Base-by-base conservation (phyloP, 1,140 invertebrate species). In the Formica selysi region DNA sequence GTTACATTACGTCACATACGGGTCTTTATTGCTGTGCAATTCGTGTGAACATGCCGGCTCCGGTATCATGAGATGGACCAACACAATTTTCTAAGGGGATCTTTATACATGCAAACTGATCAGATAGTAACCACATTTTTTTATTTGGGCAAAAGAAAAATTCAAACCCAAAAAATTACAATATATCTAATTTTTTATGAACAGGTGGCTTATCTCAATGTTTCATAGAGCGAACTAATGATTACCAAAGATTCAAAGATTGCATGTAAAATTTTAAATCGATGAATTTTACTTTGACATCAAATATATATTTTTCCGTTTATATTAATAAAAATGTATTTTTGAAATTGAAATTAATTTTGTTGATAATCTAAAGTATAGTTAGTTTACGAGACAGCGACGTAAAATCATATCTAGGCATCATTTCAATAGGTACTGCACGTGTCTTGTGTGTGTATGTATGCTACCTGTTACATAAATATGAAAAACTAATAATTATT, bases 1-100 rank as follows among this genome's bases (percentile, higher is more conserved):
- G 89, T 90, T 90, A 89, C 54, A 64, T 90, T 90, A 87, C 88
- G 71, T 90, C 89, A 90, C 65, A 78, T 3, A 41, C 57, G 44
- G 16, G 13, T 83, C 68, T 83, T 83, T 83, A 83, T 83, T 83
- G 68, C 68, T n/a, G 26, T 64, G 68, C 54, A 83, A 74, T 74
- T 74, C 54, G 54, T 19, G 32, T 11, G 79, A 83, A 73, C 32
- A 81, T 59, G 36, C 19, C 78, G 51, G 38, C 65, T 71, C 32
- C 32, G 22, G 7, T 61, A 68, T 13, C 41, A 4, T 16, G n/a
- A 71, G 65, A 81, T 59, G 65, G 22, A 1, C 19, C 36, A 13
- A 54, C 71, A 26, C 73, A 73, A 83, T 83, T 44, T 38, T 74
- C 38, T 22, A 11, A 73, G 51, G 68, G 26, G 8, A 81, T 73